A percentile compares a stretch with the other conserved stretches of the same genome.
Evolutionary conservation across 2,797 vertebrate genomes (phyloP).

Genomic region (Natrix natrix): DNA sequence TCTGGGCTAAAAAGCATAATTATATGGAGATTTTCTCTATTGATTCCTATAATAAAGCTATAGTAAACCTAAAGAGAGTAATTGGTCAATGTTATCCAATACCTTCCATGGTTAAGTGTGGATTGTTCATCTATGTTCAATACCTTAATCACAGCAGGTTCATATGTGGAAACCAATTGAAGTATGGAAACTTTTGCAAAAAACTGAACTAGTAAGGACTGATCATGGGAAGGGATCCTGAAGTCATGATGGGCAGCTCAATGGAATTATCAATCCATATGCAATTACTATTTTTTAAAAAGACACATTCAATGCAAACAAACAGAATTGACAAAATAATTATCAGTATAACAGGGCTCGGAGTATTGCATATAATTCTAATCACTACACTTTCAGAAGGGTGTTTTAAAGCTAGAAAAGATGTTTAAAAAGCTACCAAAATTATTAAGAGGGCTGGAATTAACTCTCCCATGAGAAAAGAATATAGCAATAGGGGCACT

Average conservation of each 20-base stretch:
- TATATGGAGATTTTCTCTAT: background rate
- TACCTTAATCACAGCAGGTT: background rate
- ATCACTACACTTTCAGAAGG: background rate
- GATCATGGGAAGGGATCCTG: background rate
- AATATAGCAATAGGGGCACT: background rate
- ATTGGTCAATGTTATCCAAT: background rate
- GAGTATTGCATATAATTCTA: background rate
- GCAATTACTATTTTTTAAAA: background rate
- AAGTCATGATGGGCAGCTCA: background rate
- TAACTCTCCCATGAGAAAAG: background rate
- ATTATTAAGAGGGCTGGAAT: background rate
- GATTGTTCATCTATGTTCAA: background rate
- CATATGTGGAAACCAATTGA: background rate
- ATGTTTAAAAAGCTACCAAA: background rate
- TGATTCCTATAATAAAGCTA: background rate
- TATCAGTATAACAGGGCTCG: background rate
- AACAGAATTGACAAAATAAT: background rate
- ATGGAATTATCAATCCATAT: background rate
- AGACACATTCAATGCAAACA: background rate
- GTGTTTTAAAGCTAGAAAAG: background rate
- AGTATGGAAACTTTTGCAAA: background rate
- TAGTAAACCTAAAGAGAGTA: background rate
- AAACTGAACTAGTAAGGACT: background rate
- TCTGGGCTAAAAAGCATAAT: background rate
- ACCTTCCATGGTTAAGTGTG: background rate